Evolutionary conservation across 2,113 vertebrate species (phyloP).

Genomic region (Podarcis muralis): DNA sequence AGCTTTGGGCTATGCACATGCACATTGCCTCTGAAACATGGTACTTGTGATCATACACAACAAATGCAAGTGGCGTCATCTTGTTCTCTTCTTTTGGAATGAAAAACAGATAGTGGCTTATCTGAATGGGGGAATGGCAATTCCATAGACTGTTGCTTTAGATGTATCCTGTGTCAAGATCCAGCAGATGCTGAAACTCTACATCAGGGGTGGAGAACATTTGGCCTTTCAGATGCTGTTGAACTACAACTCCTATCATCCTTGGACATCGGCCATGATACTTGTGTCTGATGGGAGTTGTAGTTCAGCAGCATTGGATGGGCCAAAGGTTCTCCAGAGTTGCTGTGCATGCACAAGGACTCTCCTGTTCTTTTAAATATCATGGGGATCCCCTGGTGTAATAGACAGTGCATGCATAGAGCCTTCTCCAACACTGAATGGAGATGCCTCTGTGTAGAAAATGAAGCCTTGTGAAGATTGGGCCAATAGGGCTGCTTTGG

Average conservation of each 20-base stretch:
- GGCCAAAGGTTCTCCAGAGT: too few species aligned
- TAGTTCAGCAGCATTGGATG: too few species aligned
- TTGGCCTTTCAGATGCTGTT: too few species aligned
- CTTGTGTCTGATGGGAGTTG: too few species aligned
- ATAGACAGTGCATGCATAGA: not conserved
- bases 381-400: not conserved
- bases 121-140: not conserved
- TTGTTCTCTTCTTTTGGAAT: not conserved
- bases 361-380: not conserved
- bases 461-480: not conserved
- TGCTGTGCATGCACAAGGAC: not conserved
- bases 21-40: too few species aligned
- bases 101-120: not conserved
- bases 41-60: too few species aligned
- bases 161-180: not conserved
- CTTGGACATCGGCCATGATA: too few species aligned
- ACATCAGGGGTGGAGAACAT: not conserved
- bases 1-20: too few species aligned
- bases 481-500: not conserved
- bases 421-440: not conserved
- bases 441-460: not conserved
- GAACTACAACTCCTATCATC: too few species aligned
- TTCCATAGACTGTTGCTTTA: not conserved
- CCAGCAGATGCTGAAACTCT: not conserved
- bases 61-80: not conserved